Conservation (phyloP, 2,888 invertebrate genomes). For the Melinaea marsaeus region DNA sequence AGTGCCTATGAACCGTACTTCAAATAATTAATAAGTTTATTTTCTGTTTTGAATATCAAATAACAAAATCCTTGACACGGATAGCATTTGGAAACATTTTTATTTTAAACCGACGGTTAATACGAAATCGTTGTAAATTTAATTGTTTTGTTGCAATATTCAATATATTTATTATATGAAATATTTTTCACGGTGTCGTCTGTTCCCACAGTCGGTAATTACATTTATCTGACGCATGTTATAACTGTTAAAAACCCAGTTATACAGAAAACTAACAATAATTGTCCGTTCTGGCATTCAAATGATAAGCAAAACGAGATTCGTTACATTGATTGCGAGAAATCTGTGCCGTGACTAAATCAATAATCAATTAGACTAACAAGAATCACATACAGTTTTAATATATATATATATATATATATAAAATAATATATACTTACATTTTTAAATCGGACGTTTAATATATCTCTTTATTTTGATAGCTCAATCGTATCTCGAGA, state of each 20-base stretch:
- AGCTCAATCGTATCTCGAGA: slow-evolving; percentile 53
- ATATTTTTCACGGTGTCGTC: slow-evolving; percentile 19
- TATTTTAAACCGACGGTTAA: not conserved
- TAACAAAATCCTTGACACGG: not conserved
- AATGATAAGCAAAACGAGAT: slow-evolving; percentile 39
- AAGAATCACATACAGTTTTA: slow-evolving; percentile 28
- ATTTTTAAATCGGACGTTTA: slow-evolving; percentile 32
- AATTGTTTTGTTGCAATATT: not conserved
- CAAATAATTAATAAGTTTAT: slow-evolving; percentile 47
- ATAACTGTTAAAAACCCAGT: slow-evolving; percentile 37
- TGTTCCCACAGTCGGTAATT: slow-evolving; percentile 34
- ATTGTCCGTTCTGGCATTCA: slow-evolving; percentile 40
- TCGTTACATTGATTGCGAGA: slow-evolving; percentile 43
- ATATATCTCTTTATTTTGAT: slow-evolving; percentile 47
- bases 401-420: slow-evolving; percentile 1
- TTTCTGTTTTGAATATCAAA: slow-evolving; percentile 6
- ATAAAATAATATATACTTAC: slow-evolving; percentile 37
- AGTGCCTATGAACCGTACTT: slow-evolving; percentile 49
- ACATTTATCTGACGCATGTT: slow-evolving; percentile 29
- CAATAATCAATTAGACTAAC: slow-evolving; percentile 30
- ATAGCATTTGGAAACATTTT: slow-evolving; percentile 18
- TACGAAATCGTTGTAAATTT: slow-evolving; percentile 15
- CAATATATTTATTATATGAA: slow-evolving; percentile 10
- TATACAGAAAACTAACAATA: slow-evolving; percentile 37
- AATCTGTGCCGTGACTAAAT: slow-evolving; percentile 44